These are phyloP conservation scores for Struthio camelus DNA, from an alignment of 2,113 vertebrate species.

Conservation along the genomic window DNA sequence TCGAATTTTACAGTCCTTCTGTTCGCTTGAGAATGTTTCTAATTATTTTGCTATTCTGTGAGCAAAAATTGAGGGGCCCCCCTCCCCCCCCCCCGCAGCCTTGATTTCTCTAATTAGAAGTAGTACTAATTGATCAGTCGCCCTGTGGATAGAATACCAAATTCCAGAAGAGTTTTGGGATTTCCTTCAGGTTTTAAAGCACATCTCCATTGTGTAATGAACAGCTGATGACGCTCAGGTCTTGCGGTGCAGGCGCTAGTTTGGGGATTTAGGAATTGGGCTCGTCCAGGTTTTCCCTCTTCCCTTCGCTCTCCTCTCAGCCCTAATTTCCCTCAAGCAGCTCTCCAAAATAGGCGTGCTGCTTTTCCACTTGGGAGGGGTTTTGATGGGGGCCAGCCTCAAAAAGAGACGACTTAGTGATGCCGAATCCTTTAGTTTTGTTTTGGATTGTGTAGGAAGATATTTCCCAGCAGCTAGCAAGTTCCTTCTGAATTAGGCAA, in stretches of 20 bases:
- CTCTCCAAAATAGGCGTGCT: neutral
- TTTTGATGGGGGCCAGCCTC: neutral
- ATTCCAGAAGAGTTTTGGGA: neutral
- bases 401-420: neutral
- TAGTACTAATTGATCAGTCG: neutral
- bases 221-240: neutral
- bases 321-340: neutral
- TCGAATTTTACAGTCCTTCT: neutral
- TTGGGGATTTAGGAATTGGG: neutral
- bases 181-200: neutral
- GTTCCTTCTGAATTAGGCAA: neutral
- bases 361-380: neutral
- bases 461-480: neutral
- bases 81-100: neutral
- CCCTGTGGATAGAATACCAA: neutral
- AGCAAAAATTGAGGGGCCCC: neutral
- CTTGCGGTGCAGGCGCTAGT: neutral
- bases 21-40: neutral
- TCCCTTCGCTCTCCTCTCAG: neutral
- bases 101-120: constrained; percentile 1
- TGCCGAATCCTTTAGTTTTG: neutral
- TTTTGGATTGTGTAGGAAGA: neutral
- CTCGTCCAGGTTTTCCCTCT: neutral
- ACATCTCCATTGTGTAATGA: neutral
- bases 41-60: neutral